Evolutionary conservation across 2,113 vertebrate species (phyloP), one percentile per base, ranked within the genome.

Genomic region (Stegastes partitus): DNA sequence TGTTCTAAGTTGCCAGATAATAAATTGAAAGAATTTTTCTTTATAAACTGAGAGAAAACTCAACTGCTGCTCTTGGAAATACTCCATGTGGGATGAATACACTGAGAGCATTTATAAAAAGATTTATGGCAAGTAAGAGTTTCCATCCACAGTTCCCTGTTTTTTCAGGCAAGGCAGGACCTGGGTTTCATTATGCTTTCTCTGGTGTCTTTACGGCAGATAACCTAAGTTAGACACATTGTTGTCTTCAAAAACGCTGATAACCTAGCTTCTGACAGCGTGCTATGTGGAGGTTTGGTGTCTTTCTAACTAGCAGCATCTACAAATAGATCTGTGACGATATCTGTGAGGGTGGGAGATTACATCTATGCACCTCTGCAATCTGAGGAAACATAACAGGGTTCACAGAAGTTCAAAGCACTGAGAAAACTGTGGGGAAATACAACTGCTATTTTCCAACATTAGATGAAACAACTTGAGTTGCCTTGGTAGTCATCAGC

Each of bases 31-130:
- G 16, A 77, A 76, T 51, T 59, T 37, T 61, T 72, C 18, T 79
- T 70, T 53, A 56, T 22, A 68, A 50, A 58, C 45, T 47, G 31
- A 69, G 64, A 72, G 67, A 75, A 86, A 82, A 37, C 70, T 72
- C 54, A 39, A 57, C 53, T 65, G 53, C 71, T 57, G 74, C 80
- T 74, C 59, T 72, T 56, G 28, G 87, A 84, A 63, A 59, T 15
- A 23, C 79, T 84, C 73, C 78, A 89, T 86, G 72, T 84, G 85
- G 77, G 69, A 83, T 67, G 67, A 89, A 86, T 83, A 81, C 80
- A 88, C 77, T 89, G 81, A 81, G 90, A 79, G 68, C 54, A 79
- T 92, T 86, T 88, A 79, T 80, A 70, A 85, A 64, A 21, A 86
- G 79, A 90, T 90, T 89, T 83, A 87, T 77, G 79, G 77, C 69